Conservation (phyloP, 2,113 vertebrate species). For the Micromys minutus region DNA sequence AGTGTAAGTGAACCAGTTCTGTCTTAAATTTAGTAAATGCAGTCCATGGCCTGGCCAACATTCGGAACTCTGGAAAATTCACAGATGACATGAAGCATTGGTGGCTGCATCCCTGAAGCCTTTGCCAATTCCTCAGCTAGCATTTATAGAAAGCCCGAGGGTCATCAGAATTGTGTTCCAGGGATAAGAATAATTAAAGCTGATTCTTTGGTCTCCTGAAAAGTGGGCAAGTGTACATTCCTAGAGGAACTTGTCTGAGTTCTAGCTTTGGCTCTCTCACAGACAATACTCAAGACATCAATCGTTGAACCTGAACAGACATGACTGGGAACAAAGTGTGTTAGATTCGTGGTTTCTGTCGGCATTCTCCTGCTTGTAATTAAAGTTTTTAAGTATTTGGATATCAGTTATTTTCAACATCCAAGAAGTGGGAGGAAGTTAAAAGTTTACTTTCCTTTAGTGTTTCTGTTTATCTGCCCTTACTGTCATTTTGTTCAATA, state of each 20-base stretch:
- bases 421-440: not conserved
- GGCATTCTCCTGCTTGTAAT: not conserved
- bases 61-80: not conserved
- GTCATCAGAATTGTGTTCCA: not conserved
- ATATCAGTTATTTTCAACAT: not conserved
- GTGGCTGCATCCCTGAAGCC: not conserved
- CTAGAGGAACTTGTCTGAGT: not conserved
- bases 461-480: not conserved
- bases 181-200: not conserved
- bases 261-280: not conserved
- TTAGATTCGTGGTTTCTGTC: not conserved
- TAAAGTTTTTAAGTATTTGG: not conserved
- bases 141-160: not conserved
- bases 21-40: not conserved
- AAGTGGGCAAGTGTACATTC: not conserved
- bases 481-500: not conserved
- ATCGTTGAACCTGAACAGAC: not conserved
- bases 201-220: not conserved
- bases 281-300: not conserved
- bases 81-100: not conserved
- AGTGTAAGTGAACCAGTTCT: not conserved
- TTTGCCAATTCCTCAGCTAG: not conserved
- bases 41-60: not conserved
- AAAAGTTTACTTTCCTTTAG: not conserved
- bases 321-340: not conserved